Base-by-base conservation (phyloP, 2,888 invertebrate genomes). In the Callyntrura sp. region DNA sequence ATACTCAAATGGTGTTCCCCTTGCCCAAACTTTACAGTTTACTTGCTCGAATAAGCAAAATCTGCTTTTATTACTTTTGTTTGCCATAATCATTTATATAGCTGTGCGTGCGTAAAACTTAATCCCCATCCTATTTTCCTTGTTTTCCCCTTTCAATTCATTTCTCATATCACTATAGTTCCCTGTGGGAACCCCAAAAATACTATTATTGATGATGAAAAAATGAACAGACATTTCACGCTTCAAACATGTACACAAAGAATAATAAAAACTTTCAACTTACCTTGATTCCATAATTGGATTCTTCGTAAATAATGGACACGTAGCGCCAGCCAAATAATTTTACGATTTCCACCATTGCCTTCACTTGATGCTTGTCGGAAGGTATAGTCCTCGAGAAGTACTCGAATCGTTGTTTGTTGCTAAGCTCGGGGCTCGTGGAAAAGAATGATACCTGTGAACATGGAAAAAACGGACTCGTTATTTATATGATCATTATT, bases 361-460 rank as follows among this genome's bases (percentile, higher is more conserved):
- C 98, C 93, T 98, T 97, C 1, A 98, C 98, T 95, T 99, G 98
- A 94, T 98, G 97, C 94, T 97, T 97, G 94, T 99, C 98, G 0
- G 98, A 98, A 0, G 98, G 98, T 93, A 99, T 98, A 5, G 98
- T 99, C 68, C 98, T 95, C 1, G 98, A 97, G 95, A 99, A 99
- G 95, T 97, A 99, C 94, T 98, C 98, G 94, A 98, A 99, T 3
- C 98, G 96, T 93, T 98, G 98, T 94, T 98, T 98, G 95, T 98
- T 98, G 92, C 98, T 98, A 92, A 99, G 95, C 94, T 98, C 98
- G 0, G 98, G 98, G 93, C 98, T 98, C 0, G 98, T 98, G 0
- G 98, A 98, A 95, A 98, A 98, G 95, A 98, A 99, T 0, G 98
- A 98, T 17, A 98, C 98, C 98, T 98, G 95, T 6, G 95, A 95